Evolutionary conservation across 2,113 vertebrate species (phyloP), one percentile per base, ranked within the genome.

Genomic region (Lampris incognitus): DNA sequence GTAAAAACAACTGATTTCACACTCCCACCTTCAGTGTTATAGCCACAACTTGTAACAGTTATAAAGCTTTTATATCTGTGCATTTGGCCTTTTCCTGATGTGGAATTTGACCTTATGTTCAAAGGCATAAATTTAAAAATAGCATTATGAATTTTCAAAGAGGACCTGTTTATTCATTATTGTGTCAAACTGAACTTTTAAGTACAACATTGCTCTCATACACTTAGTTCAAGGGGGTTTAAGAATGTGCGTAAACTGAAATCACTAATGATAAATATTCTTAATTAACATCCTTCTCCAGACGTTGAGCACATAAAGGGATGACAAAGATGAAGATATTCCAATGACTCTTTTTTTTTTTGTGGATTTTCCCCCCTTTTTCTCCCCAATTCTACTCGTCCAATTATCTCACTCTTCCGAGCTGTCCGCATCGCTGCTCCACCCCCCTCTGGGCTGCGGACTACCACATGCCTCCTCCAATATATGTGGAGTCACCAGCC

Each of bases 311-410:
- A 51, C 7, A 36, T 50, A 46, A 75, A 55, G 13, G 13, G 63
- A 67, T 1, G 58, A 61, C 24, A 63, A 57, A 1, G 61, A 59
- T 54, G 67, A 83, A 54, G 58, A 59, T 60, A 60, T 38, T 2
- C 10, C 60, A 51, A 10, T 69, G 48, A 78, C 58, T 84, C 44
- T 56, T 81, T 77, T 75, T 77, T 75, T 41, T 74, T 61, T 11
- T 59, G 85, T 61, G 70, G 70, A 78, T 82, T 83, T 54, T 73
- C 75, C 66, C 78, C 74, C 41, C 24, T 24, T 24, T 24, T 24
- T 24, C 24, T 24, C 24, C 24, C 24, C 24, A 24, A 24, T 24
- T 24, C 24, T 24, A 24, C 24, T 24, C 24, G 24, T 24, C 24
- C 24, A 24, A 24, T 24, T 24, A 24, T 24, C 24, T 24, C 24